Evolutionary conservation across 1,140 invertebrate species (phyloP).

Genomic region (Mercenaria mercenaria): DNA sequence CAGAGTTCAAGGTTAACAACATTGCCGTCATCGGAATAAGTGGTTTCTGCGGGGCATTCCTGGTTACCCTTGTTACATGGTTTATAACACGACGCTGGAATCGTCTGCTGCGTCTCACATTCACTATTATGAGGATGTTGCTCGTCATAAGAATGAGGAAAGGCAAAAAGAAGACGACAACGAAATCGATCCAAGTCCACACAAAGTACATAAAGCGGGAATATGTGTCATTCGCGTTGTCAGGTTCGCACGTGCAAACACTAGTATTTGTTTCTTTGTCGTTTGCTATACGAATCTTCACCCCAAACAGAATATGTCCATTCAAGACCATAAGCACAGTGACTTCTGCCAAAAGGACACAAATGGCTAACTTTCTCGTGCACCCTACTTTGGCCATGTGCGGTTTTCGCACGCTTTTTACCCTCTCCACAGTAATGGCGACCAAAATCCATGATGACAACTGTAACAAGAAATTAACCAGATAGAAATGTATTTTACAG

Average conservation of each 20-base stretch:
- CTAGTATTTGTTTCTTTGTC: not conserved
- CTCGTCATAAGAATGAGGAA: slow-evolving; percentile 10
- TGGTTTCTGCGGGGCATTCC: not conserved
- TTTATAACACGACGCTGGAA: not conserved
- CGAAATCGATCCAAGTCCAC: slow-evolving; percentile 56
- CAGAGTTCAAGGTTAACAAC: slow-evolving; percentile 44
- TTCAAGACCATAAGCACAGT: slow-evolving; percentile 10
- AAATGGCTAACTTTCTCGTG: not conserved
- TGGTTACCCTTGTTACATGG: not conserved
- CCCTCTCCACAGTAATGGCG: slow-evolving; percentile 73
- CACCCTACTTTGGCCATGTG: slow-evolving; percentile 60
- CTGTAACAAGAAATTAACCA: slow-evolving; percentile 62
- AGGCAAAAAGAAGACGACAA: slow-evolving; percentile 23
- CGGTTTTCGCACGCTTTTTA: slow-evolving; percentile 71
- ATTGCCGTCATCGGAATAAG: slow-evolving; percentile 26
- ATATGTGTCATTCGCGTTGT: not conserved
- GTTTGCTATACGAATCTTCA: not conserved
- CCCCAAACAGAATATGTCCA: slow-evolving; percentile 43
- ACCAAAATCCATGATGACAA: slow-evolving; percentile 77
- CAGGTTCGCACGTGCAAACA: not conserved
- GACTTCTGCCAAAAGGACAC: not conserved
- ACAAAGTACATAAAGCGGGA: not conserved
- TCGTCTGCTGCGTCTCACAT: slow-evolving; percentile 25
- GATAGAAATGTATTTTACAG: slow-evolving; percentile 72
- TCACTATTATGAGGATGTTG: slow-evolving; percentile 40